Evolutionary conservation across 2,797 vertebrate genomes (phyloP).

Genomic region (Schizopygopsis malacanthus): DNA sequence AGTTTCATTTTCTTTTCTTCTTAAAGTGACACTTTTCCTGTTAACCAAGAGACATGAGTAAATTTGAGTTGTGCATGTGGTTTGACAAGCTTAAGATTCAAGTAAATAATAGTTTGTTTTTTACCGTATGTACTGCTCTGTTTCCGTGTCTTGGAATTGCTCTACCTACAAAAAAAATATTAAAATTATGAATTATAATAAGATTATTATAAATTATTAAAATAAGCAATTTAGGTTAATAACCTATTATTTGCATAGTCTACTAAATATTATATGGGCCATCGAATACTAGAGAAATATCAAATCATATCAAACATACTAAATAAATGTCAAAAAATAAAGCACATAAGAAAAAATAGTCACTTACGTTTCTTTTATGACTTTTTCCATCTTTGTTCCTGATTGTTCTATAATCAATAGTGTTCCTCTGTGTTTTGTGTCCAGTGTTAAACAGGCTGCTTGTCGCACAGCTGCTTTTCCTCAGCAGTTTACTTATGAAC

Average conservation of each 20-base stretch:
- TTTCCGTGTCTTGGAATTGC: constrained; percentile 1
- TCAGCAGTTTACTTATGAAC: constrained; percentile 51
- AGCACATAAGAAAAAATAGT: not conserved
- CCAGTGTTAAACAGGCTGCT: constrained; percentile 27
- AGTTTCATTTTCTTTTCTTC: constrained; percentile 79
- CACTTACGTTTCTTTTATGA: constrained; percentile 16
- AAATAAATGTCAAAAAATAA: not conserved
- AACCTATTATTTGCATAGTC: not conserved
- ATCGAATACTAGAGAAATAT: not conserved
- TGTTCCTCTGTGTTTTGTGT: constrained; percentile 42
- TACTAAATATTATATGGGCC: not conserved
- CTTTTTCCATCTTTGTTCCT: constrained; percentile 19
- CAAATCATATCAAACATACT: not conserved
- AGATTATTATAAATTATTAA: not conserved
- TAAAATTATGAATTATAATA: no score
- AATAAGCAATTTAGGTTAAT: not conserved
- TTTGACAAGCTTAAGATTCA: not conserved
- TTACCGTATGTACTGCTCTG: constrained; percentile 23
- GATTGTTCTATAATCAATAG: constrained; percentile 8
- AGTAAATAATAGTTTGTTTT: not conserved
- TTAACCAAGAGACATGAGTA: constrained; percentile 6
- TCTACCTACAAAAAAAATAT: not conserved
- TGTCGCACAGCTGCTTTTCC: constrained; percentile 42
- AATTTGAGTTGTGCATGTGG: not conserved
- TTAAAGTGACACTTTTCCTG: constrained; percentile 58